Conservation (phyloP, 2,797 vertebrate genomes). For the Neomorphus geoffroyi region DNA sequence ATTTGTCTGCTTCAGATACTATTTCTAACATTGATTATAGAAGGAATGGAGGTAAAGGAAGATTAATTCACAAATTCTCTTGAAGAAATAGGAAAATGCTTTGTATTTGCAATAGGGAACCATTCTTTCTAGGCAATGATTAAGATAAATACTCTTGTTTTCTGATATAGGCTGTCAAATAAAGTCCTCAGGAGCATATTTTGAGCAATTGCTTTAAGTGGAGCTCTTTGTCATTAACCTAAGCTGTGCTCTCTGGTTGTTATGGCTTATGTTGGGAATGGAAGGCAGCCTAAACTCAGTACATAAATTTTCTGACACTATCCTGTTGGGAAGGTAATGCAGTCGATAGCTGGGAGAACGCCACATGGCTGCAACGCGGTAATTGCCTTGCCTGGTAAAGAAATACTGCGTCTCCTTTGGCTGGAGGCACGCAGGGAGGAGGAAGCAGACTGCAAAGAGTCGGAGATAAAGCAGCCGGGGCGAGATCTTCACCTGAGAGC, state of each 20-base stretch:
- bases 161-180: background rate
- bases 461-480: background rate
- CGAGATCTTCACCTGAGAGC: background rate
- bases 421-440: background rate
- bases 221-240: background rate
- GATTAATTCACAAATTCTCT: background rate
- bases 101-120: background rate
- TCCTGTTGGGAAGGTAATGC: background rate
- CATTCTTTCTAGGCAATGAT: background rate
- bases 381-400: constrained; percentile 3
- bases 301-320: constrained; percentile 22
- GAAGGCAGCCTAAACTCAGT: background rate
- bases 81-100: background rate
- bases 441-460: background rate
- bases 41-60: background rate
- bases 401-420: background rate
- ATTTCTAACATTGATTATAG: background rate
- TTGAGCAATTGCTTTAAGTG: background rate
- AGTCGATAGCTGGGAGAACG: constrained; percentile 6
- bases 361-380: background rate
- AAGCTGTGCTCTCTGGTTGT: fast-evolving
- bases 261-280: background rate
- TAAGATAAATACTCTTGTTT: background rate
- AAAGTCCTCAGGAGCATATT: background rate
- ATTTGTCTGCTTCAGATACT: background rate